Percentiles rank a stretch among this genome's conserved stretches.
phyloP scores from a whole-genome alignment of 2,888 invertebrate genomes.

The Xanthostigma xanthostigma region DNA sequence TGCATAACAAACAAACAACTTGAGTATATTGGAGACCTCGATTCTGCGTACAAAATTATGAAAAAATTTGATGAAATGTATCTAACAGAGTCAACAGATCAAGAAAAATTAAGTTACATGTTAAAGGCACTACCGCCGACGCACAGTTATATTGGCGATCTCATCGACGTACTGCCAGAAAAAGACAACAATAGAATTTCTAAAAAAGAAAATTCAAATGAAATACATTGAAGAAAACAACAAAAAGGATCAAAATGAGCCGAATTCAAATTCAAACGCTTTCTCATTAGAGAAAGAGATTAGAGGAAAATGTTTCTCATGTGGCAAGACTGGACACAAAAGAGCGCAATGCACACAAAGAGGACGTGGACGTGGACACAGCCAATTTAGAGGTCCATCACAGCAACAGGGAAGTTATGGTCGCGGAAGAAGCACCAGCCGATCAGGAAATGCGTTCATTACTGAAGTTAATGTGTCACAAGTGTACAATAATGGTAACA shows the following conservation, averaged over 20 bases:
- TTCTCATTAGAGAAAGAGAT: background rate
- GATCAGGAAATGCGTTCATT: background rate
- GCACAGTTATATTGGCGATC: slow-evolving; percentile 12
- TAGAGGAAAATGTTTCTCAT: background rate
- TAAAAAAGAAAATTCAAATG: slow-evolving; percentile 10
- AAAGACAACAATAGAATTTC: slow-evolving; percentile 10
- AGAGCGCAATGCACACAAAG: background rate
- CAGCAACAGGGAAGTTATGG: too few relatives aligned
- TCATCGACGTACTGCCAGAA: slow-evolving; percentile 9
- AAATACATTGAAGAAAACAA: slow-evolving; percentile 7
- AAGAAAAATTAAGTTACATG: slow-evolving; percentile 18
- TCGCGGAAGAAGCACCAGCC: too few relatives aligned
- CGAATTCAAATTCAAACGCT: background rate
- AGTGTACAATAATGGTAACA: too few relatives aligned
- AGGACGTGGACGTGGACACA: background rate
- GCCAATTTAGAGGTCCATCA: slow-evolving; percentile 2
- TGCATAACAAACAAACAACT: slow-evolving; percentile 6
- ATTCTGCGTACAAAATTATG: too few relatives aligned
- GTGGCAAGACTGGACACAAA: background rate
- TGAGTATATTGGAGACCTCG: slow-evolving; percentile 8
- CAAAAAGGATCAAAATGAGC: slow-evolving; percentile 5
- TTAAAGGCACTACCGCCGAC: slow-evolving; percentile 13
- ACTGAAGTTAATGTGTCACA: background rate
- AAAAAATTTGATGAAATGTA: slow-evolving; percentile 6
- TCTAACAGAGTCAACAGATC: slow-evolving; percentile 9